These are phyloP conservation scores for Sebastes schlegelii DNA, from an alignment of 2,113 vertebrate species.

Conservation along the genomic window DNA sequence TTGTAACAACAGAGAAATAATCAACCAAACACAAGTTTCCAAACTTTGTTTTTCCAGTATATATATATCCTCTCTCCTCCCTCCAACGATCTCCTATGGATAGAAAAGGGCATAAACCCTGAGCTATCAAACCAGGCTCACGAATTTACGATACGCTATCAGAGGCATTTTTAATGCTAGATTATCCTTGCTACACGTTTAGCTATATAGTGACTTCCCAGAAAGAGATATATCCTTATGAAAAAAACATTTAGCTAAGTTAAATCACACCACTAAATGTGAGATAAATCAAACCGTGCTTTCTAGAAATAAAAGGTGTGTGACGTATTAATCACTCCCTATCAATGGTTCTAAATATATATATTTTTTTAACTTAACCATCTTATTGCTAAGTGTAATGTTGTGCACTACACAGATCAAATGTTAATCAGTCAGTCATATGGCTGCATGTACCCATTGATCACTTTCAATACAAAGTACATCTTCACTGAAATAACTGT, in stretches of 20 bases:
- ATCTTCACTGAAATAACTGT: not conserved
- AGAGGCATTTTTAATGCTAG: rapidly evolving
- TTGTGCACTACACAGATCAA: not conserved
- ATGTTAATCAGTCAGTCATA: not conserved
- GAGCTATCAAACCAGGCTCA: too few relatives aligned
- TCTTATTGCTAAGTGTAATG: not conserved
- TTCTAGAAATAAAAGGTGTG: conserved; percentile 45
- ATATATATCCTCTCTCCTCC: too few relatives aligned
- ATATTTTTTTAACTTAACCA: not conserved
- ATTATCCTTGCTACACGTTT: rapidly evolving
- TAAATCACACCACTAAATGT: conserved; percentile 15
- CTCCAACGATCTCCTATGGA: too few relatives aligned
- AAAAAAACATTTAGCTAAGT: not conserved
- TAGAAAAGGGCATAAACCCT: too few relatives aligned
- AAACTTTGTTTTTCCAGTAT: too few relatives aligned
- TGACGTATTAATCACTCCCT: conserved; percentile 25
- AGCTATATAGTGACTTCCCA: rapidly evolving
- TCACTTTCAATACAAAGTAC: too few relatives aligned
- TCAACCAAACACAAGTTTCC: too few relatives aligned
- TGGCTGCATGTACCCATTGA: too few relatives aligned
- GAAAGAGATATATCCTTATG: not conserved
- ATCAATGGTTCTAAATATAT: not conserved
- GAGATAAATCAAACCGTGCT: conserved; percentile 8
- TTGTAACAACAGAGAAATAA: too few relatives aligned
- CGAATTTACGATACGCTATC: too few relatives aligned